phyloP scores from a whole-genome alignment of 2,888 invertebrate genomes.

The Polia nebulosa region DNA sequence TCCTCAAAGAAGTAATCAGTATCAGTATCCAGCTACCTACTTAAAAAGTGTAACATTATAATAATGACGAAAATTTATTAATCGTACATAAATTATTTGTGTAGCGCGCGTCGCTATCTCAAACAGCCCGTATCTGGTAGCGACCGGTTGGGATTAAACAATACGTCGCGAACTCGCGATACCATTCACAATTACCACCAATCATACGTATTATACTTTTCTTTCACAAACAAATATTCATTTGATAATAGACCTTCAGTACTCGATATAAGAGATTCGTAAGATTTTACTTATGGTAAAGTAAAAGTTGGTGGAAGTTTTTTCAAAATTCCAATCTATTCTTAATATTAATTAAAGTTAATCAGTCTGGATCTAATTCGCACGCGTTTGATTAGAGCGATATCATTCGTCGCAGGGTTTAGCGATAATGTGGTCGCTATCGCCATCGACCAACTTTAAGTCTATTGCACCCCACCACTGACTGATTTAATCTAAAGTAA shows the following conservation, averaged over 20 bases:
- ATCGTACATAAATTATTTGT: conserved; percentile 1
- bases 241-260: conserved; percentile 12
- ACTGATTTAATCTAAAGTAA: background rate
- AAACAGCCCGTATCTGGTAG: conserved; percentile 10
- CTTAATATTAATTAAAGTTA: too few relatives aligned
- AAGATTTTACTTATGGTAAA: background rate
- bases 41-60: too few relatives aligned
- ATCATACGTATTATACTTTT: conserved; percentile 7
- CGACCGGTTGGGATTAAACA: conserved; percentile 40
- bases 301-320: background rate
- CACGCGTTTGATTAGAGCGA: conserved; percentile 7
- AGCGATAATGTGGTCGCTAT: background rate
- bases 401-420: conserved; percentile 21
- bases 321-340: conserved; percentile 19
- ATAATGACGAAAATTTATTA: background rate
- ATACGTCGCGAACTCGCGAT: conserved; percentile 25
- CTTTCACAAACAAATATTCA: background rate
- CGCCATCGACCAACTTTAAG: background rate
- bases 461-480: background rate
- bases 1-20: too few relatives aligned
- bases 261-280: background rate
- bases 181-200: conserved; percentile 33
- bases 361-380: conserved; percentile 19
- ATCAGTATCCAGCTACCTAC: too few relatives aligned
- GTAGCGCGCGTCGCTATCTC: conserved; percentile 30